These are phyloP conservation scores for Eubasilissa regina DNA, from an alignment of 1,140 invertebrate species.

Conservation along the genomic window DNA sequence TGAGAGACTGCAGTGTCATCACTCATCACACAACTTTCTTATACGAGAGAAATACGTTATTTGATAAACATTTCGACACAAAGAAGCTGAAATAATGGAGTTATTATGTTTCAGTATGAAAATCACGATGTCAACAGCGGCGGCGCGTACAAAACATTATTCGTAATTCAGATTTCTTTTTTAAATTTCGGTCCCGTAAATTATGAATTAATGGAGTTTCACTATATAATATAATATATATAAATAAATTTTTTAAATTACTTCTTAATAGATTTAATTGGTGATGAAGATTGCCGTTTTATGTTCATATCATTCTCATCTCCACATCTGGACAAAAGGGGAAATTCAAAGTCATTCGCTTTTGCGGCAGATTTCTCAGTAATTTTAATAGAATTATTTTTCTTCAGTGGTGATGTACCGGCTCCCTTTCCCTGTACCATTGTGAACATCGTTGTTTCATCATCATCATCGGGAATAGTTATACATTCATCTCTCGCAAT, in stretches of 20 bases:
- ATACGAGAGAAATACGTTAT: too few species aligned
- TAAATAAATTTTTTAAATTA: neutral
- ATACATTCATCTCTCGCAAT: neutral
- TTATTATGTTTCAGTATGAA: too few species aligned
- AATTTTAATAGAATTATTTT: neutral
- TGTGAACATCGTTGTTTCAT: conserved; percentile 23
- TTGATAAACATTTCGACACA: too few species aligned
- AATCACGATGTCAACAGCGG: too few species aligned
- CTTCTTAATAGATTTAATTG: neutral
- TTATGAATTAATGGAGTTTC: too few species aligned
- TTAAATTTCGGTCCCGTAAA: too few species aligned
- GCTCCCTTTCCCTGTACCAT: neutral
- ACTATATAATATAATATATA: too few species aligned
- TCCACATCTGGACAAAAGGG: neutral
- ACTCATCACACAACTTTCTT: too few species aligned
- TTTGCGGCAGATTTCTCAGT: neutral
- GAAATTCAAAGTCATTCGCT: neutral
- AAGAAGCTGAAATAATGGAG: too few species aligned
- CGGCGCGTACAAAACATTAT: too few species aligned
- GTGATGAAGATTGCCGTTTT: neutral
- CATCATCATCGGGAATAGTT: conserved; percentile 18
- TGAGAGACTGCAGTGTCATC: too few species aligned
- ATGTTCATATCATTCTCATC: neutral
- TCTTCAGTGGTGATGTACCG: conserved; percentile 11
- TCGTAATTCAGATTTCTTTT: too few species aligned